Evolutionary conservation across 2,888 invertebrate genomes (phyloP), one percentile per base, ranked within the genome.

Genomic region (Halocaridina rubra): DNA sequence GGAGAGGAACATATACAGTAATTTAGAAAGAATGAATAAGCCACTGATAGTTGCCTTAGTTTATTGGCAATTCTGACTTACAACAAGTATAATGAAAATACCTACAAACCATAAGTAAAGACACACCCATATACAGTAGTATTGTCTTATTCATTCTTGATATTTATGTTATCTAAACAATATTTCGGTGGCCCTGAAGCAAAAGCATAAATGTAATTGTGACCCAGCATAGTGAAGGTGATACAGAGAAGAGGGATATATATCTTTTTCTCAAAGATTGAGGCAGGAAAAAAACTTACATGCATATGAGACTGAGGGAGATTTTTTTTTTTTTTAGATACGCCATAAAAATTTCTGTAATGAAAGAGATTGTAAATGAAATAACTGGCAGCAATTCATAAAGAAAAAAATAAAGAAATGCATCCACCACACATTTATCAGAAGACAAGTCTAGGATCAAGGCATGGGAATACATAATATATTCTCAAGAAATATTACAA

Each of bases 261-360:
- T 8, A 22, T 5, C 24, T 59, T 24, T 39, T n/a, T 27, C 3
- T 39, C 19, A 16, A 30, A 74, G 53, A 7, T 53, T 19, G 19
- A 53, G 0, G 16, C 13, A 69, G 0, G 16, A 29, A 69, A 67
- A 27, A 27, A 77, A 84, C 82, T 84, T 84, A 84, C 82, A 84
- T 84, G 82, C 82, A 84, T 78, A 19, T 75, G 59, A 77, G 53
- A 72, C n/a, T 78, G 82, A 72, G 59, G 78, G 19, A 71, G 53
- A 78, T 84, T 72, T 84, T n/a, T n/a, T n/a, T n/a, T n/a, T n/a
- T n/a, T n/a, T n/a, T n/a, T n/a, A 84, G 71, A 59, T 46, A 64
- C 82, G 82, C 78, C 78, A 59, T 71, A 84, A 46, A 53, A 57
- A 61, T 59, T 76, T 84, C 82, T 84, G 82, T 46, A 84, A 84